phyloP scores from a whole-genome alignment of 1,140 invertebrate genomes.

The Platyura marginata region DNA sequence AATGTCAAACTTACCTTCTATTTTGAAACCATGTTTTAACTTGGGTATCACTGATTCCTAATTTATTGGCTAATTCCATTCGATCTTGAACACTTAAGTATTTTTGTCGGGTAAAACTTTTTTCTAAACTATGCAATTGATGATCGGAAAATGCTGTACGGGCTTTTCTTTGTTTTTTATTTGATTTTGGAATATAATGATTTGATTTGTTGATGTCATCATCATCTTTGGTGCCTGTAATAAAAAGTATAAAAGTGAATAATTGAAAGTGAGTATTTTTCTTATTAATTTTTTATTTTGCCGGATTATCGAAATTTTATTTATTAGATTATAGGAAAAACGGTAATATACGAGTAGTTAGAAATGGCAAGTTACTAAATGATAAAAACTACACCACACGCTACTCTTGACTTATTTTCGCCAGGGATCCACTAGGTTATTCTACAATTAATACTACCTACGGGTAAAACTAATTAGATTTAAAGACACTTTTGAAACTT shows the following conservation, averaged over 20 bases:
- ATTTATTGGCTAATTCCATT: constrained; percentile 86
- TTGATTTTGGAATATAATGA: constrained; percentile 17
- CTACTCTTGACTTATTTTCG: too few species aligned
- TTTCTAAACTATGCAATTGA: constrained; percentile 84
- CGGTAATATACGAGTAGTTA: too few species aligned
- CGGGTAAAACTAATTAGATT: neutral
- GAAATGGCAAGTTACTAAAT: too few species aligned
- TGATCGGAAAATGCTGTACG: constrained; percentile 93
- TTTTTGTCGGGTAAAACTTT: constrained; percentile 89
- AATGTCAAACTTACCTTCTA: constrained; percentile 51
- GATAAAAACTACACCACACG: too few species aligned
- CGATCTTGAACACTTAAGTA: constrained; percentile 92
- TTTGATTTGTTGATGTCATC: neutral
- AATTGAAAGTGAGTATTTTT: neutral
- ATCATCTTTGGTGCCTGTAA: neutral
- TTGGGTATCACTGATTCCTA: constrained; percentile 88
- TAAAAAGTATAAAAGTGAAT: too few species aligned
- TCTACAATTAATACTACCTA: neutral
- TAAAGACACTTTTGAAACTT: neutral
- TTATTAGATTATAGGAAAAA: too few species aligned
- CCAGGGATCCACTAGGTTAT: too few species aligned
- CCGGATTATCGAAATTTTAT: too few species aligned
- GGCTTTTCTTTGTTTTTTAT: constrained; percentile 88
- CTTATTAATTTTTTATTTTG: neutral
- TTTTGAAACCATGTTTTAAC: constrained; percentile 99